Conservation (phyloP, 2,113 vertebrate species). For the Neoarius graeffei region DNA sequence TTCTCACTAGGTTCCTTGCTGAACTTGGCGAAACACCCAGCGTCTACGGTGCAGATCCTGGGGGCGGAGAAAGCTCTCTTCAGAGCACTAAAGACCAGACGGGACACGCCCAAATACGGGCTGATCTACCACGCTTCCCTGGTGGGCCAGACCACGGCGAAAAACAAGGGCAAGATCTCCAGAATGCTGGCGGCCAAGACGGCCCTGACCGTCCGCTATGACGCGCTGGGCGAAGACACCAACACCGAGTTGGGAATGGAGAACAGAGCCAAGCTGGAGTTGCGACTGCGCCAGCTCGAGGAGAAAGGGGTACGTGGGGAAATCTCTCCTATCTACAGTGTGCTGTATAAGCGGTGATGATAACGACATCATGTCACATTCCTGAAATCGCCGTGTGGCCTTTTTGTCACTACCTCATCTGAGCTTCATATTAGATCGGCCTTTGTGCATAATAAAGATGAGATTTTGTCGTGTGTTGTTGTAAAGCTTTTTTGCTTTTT, state of each 20-base stretch:
- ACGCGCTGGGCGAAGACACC: slow-evolving; percentile 92
- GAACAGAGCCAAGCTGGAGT: slow-evolving; percentile 93
- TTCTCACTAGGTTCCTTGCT: slow-evolving; percentile 83
- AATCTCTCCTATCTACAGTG: neutral
- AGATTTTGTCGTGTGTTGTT: neutral
- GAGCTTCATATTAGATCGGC: slow-evolving; percentile 28
- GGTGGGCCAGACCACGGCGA: slow-evolving; percentile 90
- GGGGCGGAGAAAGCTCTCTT: slow-evolving; percentile 98
- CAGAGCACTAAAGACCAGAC: slow-evolving; percentile 90
- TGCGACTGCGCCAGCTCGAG: slow-evolving; percentile 84
- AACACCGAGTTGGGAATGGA: slow-evolving; percentile 90
- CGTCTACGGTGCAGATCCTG: slow-evolving; percentile 95
- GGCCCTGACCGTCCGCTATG: slow-evolving; percentile 89
- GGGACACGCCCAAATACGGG: slow-evolving; percentile 97
- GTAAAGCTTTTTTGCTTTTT: neutral
- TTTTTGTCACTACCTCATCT: slow-evolving; percentile 55
- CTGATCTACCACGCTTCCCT: slow-evolving; percentile 97
- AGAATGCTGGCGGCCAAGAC: slow-evolving; percentile 96
- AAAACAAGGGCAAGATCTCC: slow-evolving; percentile 99
- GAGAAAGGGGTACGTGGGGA: slow-evolving; percentile 85
- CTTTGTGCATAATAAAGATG: neutral
- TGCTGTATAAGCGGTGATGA: slow-evolving; percentile 42
- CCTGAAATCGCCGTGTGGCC: slow-evolving; percentile 47
- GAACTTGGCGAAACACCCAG: slow-evolving; percentile 97
- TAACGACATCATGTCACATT: slow-evolving; percentile 44